These are phyloP conservation scores for Amphimallon solstitiale DNA, from an alignment of 2,888 invertebrate species.

Conservation along the genomic window DNA sequence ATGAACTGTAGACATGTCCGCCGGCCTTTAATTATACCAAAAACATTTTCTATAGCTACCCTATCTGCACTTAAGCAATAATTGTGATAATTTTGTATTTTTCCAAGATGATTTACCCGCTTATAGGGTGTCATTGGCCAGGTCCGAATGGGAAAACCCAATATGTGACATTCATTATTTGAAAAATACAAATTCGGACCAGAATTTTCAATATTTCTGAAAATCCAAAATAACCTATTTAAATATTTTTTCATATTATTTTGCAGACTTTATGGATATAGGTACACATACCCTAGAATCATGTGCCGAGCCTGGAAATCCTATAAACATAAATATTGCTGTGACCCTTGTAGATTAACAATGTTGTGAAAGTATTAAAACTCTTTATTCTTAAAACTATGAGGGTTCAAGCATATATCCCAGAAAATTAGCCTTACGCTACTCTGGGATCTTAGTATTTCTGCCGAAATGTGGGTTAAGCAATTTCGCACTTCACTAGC, in stretches of 20 bases:
- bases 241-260: no score
- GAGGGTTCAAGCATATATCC: no score
- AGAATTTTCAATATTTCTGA: neutral
- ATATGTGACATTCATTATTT: neutral
- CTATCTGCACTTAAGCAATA: neutral
- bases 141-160: neutral
- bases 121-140: slow-evolving; percentile 8
- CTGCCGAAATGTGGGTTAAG: no score
- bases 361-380: no score
- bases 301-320: no score
- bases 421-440: no score
- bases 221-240: neutral
- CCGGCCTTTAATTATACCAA: slow-evolving; percentile 33
- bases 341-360: no score
- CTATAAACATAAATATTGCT: neutral
- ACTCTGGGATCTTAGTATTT: no score
- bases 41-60: slow-evolving; percentile 27
- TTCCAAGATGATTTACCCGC: neutral
- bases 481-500: no score
- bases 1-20: slow-evolving; percentile 20
- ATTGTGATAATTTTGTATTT: slow-evolving; percentile 10
- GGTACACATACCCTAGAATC: no score
- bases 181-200: neutral
- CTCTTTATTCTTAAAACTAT: no score
- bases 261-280: no score